Evolutionary conservation across 1,140 invertebrate species (phyloP).

Genomic region (Laupala kohalensis): DNA sequence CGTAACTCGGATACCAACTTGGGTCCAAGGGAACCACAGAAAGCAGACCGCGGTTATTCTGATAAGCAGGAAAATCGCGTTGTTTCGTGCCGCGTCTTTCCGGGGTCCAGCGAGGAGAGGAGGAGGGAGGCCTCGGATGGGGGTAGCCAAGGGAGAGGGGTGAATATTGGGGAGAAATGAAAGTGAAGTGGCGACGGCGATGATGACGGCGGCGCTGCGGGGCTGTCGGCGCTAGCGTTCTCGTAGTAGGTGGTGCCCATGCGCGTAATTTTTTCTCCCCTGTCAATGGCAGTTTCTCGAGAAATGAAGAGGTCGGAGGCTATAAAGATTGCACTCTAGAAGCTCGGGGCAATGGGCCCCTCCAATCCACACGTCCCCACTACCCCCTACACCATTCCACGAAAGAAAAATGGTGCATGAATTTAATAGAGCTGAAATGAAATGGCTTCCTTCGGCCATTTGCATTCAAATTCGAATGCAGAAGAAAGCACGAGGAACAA

Average conservation of each 20-base stretch:
- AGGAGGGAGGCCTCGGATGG: too few relatives aligned
- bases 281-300: constrained; percentile 15
- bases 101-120: too few relatives aligned
- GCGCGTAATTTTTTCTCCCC: background rate
- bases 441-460: constrained; percentile 19
- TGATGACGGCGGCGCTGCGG: too few relatives aligned
- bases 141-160: too few relatives aligned
- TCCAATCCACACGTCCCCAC: background rate
- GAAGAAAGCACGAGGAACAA: background rate
- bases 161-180: too few relatives aligned
- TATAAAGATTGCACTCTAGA: constrained; percentile 13
- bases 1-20: too few relatives aligned
- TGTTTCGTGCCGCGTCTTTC: too few relatives aligned
- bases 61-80: too few relatives aligned
- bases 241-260: background rate
- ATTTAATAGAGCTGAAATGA: constrained; percentile 20
- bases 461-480: constrained; percentile 18
- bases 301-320: constrained; percentile 13
- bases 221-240: too few relatives aligned
- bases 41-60: too few relatives aligned
- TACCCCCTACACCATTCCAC: background rate
- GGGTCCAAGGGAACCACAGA: too few relatives aligned
- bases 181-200: too few relatives aligned
- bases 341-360: background rate
- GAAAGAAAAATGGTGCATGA: constrained; percentile 19